phyloP scores from a whole-genome alignment of 2,888 invertebrate genomes.

The Eustalomyia histrio region DNA sequence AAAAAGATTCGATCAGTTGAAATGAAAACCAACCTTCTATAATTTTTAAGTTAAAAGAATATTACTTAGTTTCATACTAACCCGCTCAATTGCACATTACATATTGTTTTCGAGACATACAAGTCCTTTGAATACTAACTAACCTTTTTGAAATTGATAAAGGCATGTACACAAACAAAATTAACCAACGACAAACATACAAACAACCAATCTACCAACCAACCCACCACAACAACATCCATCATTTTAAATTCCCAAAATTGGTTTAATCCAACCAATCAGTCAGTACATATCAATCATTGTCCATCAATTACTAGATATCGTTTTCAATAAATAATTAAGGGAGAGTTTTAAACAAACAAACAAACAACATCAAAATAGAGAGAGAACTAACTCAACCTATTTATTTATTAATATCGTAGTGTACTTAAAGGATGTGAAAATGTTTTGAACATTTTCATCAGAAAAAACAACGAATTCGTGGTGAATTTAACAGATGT shows the following conservation, averaged over 20 bases:
- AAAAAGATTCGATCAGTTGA: not conserved
- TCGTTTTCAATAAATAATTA: slow-evolving; percentile 40
- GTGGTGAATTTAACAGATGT: slow-evolving; percentile 42
- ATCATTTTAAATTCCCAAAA: slow-evolving; percentile 40
- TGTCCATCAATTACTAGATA: slow-evolving; percentile 1
- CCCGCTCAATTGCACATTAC: slow-evolving; percentile 48
- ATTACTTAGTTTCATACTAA: slow-evolving; percentile 58
- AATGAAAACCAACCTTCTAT: slow-evolving; percentile 29
- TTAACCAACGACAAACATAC: slow-evolving; percentile 36
- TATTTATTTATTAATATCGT: slow-evolving; percentile 19
- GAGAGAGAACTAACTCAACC: slow-evolving; percentile 46
- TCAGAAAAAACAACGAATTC: not conserved
- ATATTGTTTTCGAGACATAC: slow-evolving; percentile 28
- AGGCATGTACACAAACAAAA: slow-evolving; percentile 43
- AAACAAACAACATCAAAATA: slow-evolving; percentile 30
- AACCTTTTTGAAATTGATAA: slow-evolving; percentile 19
- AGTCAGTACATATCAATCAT: slow-evolving; percentile 16
- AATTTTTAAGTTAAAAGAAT: slow-evolving; percentile 48
- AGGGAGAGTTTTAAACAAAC: slow-evolving; percentile 42
- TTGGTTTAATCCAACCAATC: slow-evolving; percentile 10
- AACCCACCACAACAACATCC: slow-evolving; percentile 29
- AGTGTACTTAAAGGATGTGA: slow-evolving; percentile 34
- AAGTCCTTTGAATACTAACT: slow-evolving; percentile 52
- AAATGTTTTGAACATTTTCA: slow-evolving; percentile 1
- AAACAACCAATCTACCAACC: no score